These are phyloP conservation scores for Gymnopithys bicolor DNA, from an alignment of 2,797 vertebrate genomes.

Conservation along the genomic window DNA sequence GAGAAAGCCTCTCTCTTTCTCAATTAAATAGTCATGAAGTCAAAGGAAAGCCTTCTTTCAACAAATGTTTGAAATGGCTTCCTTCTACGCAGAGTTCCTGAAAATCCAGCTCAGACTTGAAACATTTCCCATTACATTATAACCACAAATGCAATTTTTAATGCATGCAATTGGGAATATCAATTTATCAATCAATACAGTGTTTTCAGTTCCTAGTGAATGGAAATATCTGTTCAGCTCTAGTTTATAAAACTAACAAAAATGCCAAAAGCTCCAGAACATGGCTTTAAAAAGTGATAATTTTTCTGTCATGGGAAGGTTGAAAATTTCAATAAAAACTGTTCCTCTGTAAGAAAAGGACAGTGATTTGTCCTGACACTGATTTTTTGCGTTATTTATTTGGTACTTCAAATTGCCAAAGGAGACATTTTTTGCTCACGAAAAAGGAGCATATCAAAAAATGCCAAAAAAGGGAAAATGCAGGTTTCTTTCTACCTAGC, in stretches of 20 bases:
- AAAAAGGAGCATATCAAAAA: background rate
- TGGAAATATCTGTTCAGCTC: background rate
- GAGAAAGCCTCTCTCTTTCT: background rate
- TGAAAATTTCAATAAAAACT: background rate
- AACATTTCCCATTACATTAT: background rate
- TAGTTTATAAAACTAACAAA: background rate
- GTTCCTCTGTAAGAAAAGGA: background rate
- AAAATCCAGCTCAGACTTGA: background rate
- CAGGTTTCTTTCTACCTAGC: conserved; percentile 17
- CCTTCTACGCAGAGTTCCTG: background rate
- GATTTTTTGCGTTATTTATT: background rate
- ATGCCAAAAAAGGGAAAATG: conserved; percentile 6
- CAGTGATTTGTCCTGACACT: background rate
- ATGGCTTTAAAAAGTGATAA: background rate
- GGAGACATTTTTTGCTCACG: background rate
- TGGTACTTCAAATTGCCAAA: background rate
- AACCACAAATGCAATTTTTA: background rate
- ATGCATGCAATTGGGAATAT: background rate
- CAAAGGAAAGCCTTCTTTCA: background rate
- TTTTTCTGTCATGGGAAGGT: background rate
- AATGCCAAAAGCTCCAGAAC: background rate
- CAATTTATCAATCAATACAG: background rate
- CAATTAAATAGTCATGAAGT: background rate
- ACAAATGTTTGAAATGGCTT: background rate
- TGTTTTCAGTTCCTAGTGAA: background rate